A percentile compares a stretch with the other conserved stretches of the same genome.
phyloP scores from a whole-genome alignment of 2,797 vertebrate species.

The Chaetophractus vellerosus region DNA sequence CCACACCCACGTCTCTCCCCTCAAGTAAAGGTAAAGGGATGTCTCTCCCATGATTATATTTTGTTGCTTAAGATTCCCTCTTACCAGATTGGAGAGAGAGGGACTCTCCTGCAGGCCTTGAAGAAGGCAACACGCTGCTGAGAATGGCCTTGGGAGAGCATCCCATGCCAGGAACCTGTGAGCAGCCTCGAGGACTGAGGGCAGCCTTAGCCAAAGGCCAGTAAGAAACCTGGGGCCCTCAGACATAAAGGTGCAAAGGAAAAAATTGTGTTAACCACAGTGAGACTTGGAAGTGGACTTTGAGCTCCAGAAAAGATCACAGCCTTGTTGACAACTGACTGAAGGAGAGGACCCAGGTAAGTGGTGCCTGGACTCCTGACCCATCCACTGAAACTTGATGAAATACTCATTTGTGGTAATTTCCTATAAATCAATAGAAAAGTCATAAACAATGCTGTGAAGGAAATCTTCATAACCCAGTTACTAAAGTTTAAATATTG shows the following conservation, averaged over 20 bases:
- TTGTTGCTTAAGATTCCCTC: background rate
- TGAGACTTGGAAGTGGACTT: background rate
- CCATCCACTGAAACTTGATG: fast-evolving
- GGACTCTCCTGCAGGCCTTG: background rate
- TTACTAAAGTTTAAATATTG: background rate
- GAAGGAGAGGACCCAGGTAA: no score
- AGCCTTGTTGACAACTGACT: fast-evolving
- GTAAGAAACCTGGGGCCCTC: fast-evolving
- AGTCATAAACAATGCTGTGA: background rate
- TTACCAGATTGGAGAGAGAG: background rate
- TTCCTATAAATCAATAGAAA: background rate
- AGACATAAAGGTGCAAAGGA: fast-evolving
- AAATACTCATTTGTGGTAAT: background rate
- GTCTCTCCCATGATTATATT: fast-evolving
- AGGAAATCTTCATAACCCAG: background rate
- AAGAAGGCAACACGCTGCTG: fast-evolving
- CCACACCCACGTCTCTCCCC: fast-evolving
- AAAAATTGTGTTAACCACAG: background rate
- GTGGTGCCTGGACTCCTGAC: background rate
- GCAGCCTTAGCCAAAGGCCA: background rate
- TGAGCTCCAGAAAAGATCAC: fast-evolving
- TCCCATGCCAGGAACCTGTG: fast-evolving
- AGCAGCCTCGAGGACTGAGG: fast-evolving
- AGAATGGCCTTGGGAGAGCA: fast-evolving
- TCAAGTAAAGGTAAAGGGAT: fast-evolving